Conservation (phyloP, 2,888 invertebrate genomes). For the Lingula anatina region DNA sequence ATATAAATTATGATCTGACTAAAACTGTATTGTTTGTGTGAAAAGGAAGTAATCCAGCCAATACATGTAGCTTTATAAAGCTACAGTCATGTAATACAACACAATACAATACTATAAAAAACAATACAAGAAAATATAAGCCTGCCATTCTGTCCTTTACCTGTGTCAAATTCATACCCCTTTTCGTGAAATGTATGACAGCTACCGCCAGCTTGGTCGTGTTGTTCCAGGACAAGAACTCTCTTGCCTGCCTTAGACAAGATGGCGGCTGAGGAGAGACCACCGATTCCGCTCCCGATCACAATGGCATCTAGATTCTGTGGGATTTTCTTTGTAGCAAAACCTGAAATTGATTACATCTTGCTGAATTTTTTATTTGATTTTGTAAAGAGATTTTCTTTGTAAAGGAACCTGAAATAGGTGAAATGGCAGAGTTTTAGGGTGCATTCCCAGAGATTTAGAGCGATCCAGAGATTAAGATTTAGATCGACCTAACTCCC, state of each 20-base stretch:
- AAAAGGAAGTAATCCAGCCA: not conserved
- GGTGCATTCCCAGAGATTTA: too few species aligned
- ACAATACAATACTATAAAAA: too few species aligned
- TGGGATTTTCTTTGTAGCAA: conserved; percentile 33
- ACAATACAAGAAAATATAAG: not conserved
- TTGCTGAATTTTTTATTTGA: too few species aligned
- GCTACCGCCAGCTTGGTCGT: conserved; percentile 52
- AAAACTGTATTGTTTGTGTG: too few species aligned
- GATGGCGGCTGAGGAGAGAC: conserved; percentile 42
- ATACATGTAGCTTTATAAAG: too few species aligned
- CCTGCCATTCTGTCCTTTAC: conserved; percentile 16
- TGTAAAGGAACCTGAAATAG: too few species aligned
- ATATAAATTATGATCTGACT: too few species aligned
- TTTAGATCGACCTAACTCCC: too few species aligned
- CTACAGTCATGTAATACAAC: too few species aligned
- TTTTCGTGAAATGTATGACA: conserved; percentile 53
- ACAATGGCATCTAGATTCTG: conserved; percentile 48
- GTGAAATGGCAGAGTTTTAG: too few species aligned
- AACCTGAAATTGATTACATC: conserved; percentile 32
- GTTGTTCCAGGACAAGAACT: conserved; percentile 52
- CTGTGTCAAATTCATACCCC: conserved; percentile 54
- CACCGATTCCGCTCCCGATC: conserved; percentile 52
- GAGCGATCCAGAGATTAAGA: too few species aligned
- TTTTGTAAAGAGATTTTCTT: too few species aligned
- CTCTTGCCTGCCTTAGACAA: conserved; percentile 46